A percentile compares a stretch with the other conserved stretches of the same genome.
phyloP scores from a whole-genome alignment of 2,113 vertebrate genomes.

The Piprites chloris region DNA sequence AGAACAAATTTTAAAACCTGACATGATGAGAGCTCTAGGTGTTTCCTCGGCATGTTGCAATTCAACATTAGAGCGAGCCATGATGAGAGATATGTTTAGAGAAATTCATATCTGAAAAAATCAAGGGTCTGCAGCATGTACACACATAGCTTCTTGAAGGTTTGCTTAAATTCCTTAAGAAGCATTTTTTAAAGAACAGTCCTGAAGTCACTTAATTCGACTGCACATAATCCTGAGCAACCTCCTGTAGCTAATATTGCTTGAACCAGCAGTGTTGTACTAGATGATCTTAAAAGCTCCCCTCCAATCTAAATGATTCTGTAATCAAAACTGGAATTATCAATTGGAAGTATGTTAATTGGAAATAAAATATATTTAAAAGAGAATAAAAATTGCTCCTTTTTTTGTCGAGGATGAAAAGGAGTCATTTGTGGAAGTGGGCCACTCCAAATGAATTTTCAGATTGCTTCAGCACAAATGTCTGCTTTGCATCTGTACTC shows the following conservation, averaged over 20 bases:
- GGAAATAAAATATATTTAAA: not conserved
- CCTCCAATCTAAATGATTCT: not conserved
- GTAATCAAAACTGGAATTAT: not conserved
- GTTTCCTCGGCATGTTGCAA: not conserved
- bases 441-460: conserved; percentile 3
- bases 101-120: not conserved
- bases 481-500: not conserved
- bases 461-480: conserved; percentile 9
- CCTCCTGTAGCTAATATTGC: not conserved
- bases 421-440: not conserved
- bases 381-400: not conserved
- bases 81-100: not conserved
- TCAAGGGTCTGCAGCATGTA: rapidly evolving
- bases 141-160: not conserved
- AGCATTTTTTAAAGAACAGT: not conserved
- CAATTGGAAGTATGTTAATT: not conserved
- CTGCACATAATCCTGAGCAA: not conserved
- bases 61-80: not conserved
- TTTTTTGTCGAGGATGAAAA: not conserved
- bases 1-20: not conserved
- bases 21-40: not conserved
- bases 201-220: not conserved
- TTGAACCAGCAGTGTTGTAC: not conserved
- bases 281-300: not conserved
- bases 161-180: not conserved